Conservation (phyloP, 2,797 vertebrate genomes). For the Poeciliopsis presidionis region DNA sequence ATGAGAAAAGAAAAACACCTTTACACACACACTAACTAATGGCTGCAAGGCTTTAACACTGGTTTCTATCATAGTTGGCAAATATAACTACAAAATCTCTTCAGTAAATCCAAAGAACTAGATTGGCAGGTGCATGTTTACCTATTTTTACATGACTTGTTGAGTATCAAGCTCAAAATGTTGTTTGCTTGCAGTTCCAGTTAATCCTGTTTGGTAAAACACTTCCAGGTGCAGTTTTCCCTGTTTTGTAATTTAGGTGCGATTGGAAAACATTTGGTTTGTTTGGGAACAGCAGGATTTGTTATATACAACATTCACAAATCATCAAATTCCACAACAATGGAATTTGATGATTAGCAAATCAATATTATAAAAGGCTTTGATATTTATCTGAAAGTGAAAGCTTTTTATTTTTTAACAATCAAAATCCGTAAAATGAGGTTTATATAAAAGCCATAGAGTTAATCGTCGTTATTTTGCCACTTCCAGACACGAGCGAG, state of each 20-base stretch:
- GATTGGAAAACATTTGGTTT: not conserved
- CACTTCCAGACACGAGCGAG: not conserved
- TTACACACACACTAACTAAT: not conserved
- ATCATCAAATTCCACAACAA: not conserved
- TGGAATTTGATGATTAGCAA: not conserved
- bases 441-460: not conserved
- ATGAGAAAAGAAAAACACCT: not conserved
- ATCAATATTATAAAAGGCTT: not conserved
- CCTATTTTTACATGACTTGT: not conserved
- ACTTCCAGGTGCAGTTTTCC: not conserved
- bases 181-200: not conserved
- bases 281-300: too few species aligned
- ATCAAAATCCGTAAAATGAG: not conserved
- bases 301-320: not conserved
- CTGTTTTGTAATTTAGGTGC: not conserved
- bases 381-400: not conserved
- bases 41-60: not conserved
- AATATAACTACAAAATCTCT: not conserved
- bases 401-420: not conserved
- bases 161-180: not conserved
- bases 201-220: not conserved
- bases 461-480: not conserved
- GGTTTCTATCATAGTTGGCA: not conserved
- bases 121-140: not conserved
- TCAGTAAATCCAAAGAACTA: not conserved